A percentile compares a stretch with the other conserved stretches of the same genome.
Evolutionary conservation across 2,113 vertebrate species (phyloP).

Genomic region (human): GRCh38 chr11:101999001-101999500

Average conservation of each 20-base stretch:
- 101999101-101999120: background rate
- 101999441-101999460: background rate
- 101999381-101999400: background rate
- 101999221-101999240: background rate
- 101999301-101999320: background rate
- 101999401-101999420: background rate
- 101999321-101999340: background rate
- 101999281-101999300: background rate
- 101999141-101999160: background rate
- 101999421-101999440: background rate
- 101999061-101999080: background rate
- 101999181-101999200: background rate
- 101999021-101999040: background rate
- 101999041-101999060: background rate
- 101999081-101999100: background rate
- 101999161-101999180: background rate
- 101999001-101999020: background rate
- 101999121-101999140: background rate
- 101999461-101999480: background rate
- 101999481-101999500: background rate
- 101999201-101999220: background rate
- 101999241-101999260: background rate
- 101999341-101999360: background rate
- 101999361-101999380: background rate
- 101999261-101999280: background rate